Conservation (phyloP, 2,888 invertebrate genomes). For the Eilema griseolum region DNA sequence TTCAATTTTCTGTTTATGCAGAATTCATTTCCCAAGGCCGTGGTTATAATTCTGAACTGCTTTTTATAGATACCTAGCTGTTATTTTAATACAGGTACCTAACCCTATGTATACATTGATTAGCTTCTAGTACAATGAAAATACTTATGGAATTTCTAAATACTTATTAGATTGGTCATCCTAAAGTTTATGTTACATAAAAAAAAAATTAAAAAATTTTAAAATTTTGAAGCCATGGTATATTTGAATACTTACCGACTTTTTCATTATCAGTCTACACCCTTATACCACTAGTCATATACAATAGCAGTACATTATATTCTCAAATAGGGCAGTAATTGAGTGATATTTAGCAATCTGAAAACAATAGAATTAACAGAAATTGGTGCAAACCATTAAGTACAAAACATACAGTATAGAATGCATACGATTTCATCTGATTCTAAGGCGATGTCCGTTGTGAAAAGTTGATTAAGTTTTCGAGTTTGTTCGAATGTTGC, state of each 20-base stretch:
- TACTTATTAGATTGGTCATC: neutral
- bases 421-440: conserved; percentile 37
- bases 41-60: neutral
- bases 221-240: conserved; percentile 12
- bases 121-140: neutral
- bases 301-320: conserved; percentile 72
- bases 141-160: neutral
- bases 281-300: conserved; percentile 77
- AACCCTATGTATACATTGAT: neutral
- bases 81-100: neutral
- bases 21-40: conserved; percentile 7
- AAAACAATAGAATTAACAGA: conserved; percentile 53
- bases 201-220: neutral
- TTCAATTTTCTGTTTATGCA: conserved; percentile 27
- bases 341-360: conserved; percentile 65
- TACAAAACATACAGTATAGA: conserved; percentile 64
- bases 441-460: conserved; percentile 19
- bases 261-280: conserved; percentile 54
- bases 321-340: conserved; percentile 69
- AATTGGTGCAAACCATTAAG: conserved; percentile 66
- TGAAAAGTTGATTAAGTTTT: conserved; percentile 1
- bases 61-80: neutral
- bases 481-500: conserved; percentile 8
- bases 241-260: conserved; percentile 21
- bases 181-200: neutral